Percentiles rank a stretch among this genome's conserved stretches.
Evolutionary conservation across 2,113 vertebrate species (phyloP).

Genomic region (Gasterosteus nipponicus): DNA sequence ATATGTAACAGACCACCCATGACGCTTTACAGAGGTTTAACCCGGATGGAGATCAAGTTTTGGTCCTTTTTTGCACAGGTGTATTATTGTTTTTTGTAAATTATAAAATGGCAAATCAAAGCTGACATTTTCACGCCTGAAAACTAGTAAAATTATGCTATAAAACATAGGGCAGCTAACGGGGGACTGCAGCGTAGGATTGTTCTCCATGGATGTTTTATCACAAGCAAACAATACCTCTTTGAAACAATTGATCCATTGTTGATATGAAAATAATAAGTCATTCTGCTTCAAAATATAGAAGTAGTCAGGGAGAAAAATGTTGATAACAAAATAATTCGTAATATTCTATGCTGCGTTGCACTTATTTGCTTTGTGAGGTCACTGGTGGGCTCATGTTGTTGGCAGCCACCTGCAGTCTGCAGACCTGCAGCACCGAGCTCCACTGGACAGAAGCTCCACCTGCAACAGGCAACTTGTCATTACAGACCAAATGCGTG

Average conservation of each 20-base stretch:
- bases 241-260: neutral
- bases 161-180: neutral
- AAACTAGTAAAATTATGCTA: neutral
- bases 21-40: slow-evolving; percentile 21
- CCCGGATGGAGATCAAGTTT: neutral
- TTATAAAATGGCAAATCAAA: neutral
- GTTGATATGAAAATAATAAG: too few species aligned
- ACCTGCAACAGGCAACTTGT: slow-evolving; percentile 43
- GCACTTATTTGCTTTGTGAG: neutral
- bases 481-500: slow-evolving; percentile 53
- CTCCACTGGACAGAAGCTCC: neutral
- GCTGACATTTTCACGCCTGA: neutral
- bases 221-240: neutral
- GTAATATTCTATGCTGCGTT: neutral
- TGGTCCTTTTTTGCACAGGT: neutral
- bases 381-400: slow-evolving; percentile 12
- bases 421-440: neutral
- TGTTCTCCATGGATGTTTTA: neutral
- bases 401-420: slow-evolving; percentile 22
- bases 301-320: neutral
- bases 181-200: neutral
- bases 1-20: slow-evolving; percentile 54
- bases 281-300: neutral
- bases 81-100: neutral
- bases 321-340: neutral